A percentile compares a stretch with the other conserved stretches of the same genome.
Evolutionary conservation across 2,888 invertebrate species (phyloP).

Genomic region (Lymantria monacha): DNA sequence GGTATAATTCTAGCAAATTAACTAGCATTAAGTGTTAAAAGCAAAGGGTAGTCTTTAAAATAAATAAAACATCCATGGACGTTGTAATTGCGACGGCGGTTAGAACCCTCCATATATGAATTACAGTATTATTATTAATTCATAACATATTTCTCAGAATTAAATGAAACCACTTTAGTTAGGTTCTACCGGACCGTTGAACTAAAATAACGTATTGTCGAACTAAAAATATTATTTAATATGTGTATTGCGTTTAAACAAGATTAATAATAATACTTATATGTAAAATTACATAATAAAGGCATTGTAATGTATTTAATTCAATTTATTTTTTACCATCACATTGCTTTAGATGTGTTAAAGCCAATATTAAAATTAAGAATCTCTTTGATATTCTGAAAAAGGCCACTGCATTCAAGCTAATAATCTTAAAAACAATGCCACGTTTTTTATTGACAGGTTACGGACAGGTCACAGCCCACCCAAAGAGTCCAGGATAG

Average conservation of each 20-base stretch:
- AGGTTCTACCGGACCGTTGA: background rate
- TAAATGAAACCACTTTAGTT: no score
- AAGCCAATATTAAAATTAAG: no score
- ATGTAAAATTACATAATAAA: conserved; percentile 35
- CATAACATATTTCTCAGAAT: no score
- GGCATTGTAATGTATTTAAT: conserved; percentile 22
- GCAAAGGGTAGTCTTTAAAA: conserved; percentile 53
- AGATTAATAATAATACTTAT: conserved; percentile 37
- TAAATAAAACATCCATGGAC: conserved; percentile 41
- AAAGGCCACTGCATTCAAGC: no score
- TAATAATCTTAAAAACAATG: no score
- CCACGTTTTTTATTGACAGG: no score
- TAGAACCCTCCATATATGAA: conserved; percentile 18
- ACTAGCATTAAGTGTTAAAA: conserved; percentile 62
- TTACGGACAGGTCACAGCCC: no score
- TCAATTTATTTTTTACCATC: background rate
- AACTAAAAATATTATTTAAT: conserved; percentile 9
- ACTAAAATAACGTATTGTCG: conserved; percentile 4
- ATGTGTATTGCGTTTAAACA: conserved; percentile 28
- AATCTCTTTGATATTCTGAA: no score
- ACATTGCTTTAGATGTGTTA: background rate
- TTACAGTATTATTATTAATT: no score
- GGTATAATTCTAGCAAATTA: conserved; percentile 55
- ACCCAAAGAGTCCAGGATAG: no score
- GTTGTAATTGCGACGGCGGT: conserved; percentile 29